phyloP scores from a whole-genome alignment of 2,113 vertebrate genomes.

The Mesembrinibis cayennensis region DNA sequence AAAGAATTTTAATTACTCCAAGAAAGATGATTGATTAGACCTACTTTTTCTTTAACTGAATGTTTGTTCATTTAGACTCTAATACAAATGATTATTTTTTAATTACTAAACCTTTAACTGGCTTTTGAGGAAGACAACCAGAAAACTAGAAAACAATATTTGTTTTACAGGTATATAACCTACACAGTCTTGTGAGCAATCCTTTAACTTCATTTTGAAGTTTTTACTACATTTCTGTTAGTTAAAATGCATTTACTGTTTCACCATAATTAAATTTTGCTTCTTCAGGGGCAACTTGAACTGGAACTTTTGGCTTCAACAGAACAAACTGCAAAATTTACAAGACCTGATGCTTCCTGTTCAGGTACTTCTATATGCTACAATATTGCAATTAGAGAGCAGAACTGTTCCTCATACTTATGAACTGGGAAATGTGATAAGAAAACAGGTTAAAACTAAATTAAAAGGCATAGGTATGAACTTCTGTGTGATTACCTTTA shows the following conservation, averaged over 20 bases:
- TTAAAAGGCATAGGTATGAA: not conserved
- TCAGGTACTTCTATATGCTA: not conserved
- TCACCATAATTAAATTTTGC: not conserved
- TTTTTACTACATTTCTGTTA: not conserved
- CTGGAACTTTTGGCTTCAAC: not conserved
- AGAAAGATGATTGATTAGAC: not conserved
- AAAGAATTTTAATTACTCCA: constrained; percentile 27
- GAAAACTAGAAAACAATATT: not conserved
- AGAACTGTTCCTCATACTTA: not conserved
- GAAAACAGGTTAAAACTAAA: not conserved
- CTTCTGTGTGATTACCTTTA: not conserved
- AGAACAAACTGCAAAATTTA: not conserved
- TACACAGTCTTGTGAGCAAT: not conserved
- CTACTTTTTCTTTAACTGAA: not conserved
- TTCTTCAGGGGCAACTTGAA: not conserved
- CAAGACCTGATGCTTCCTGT: not conserved
- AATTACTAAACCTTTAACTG: not conserved
- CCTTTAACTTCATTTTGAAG: not conserved
- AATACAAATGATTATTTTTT: constrained; percentile 1
- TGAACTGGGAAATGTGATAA: not conserved
- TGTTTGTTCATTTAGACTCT: constrained; percentile 15
- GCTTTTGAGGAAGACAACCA: not conserved
- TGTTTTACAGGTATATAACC: not conserved
- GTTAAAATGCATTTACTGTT: not conserved
- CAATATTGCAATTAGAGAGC: not conserved